Base-by-base conservation (phyloP, 1,140 invertebrate genomes). In the Drosophila sp. region DNA sequence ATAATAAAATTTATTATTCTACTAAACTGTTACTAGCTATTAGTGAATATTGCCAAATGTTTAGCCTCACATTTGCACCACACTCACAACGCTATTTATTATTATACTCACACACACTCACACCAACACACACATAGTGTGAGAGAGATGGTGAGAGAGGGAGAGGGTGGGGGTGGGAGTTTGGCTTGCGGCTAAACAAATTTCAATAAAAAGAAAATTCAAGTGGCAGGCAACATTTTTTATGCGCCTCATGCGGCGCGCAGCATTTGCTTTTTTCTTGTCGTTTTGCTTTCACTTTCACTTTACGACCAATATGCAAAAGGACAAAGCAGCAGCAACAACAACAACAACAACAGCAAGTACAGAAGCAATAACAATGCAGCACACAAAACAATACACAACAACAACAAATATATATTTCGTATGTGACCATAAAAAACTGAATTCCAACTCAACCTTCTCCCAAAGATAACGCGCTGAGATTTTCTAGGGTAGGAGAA, bases 301-400 rank as follows among this genome's bases (percentile, higher is more conserved):
- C 80, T 84, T 82, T 84, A 87, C 84, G 74, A 78, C 82, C 78
- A 87, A 84, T 84, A 87, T 84, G 80, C 80, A 84, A 84, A 79
- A 59, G 48, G 69, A 58, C 80, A 63, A 63, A 38, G 13, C 63
- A 66, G 8, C 32, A 48, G 6, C 63, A 58, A 38, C 32, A 36
- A 18, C 11, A 27, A n/a, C 9, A 76, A 58, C n/a, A 51, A 29
- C 18, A 32, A 43, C 11, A 48, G 16, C 32, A 50, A 41, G 4
- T 1, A 5, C 38, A 16, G 27, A 5, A 29, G 7, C 27, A 29
- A 41, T 2, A 50, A 50, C 40, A 43, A 43, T 43, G 53, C 63
- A 57, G 34, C 41, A 69, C 16, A 67, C 21, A 45, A 18, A 40
- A 80, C 72, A 79, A 78, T 78, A 70, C 40, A 48, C 18, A 36